Percentiles rank a stretch among this genome's conserved stretches.
These are phyloP conservation scores for Beris chalybata DNA, from an alignment of 2,888 invertebrate species.

Conservation along the genomic window DNA sequence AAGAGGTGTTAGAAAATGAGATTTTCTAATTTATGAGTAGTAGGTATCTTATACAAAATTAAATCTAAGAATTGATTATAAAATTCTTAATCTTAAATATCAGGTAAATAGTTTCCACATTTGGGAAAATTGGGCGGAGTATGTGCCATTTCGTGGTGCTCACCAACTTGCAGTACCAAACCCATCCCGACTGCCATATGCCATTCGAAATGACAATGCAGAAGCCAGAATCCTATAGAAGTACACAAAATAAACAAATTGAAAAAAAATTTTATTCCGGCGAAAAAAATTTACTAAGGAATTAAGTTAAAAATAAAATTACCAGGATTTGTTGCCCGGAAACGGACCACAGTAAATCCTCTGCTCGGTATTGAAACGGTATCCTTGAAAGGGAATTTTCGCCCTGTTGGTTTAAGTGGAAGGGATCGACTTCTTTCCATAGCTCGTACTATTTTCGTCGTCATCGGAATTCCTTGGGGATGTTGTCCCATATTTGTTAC, in stretches of 20 bases:
- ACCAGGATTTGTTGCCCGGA: constrained; percentile 48
- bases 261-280: neutral
- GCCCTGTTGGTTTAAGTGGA: neutral
- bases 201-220: constrained; percentile 50
- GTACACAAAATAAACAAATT: neutral
- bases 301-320: neutral
- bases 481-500: constrained; percentile 47
- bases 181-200: constrained; percentile 48
- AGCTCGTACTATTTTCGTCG: constrained; percentile 42
- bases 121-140: constrained; percentile 73
- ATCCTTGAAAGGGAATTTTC: constrained; percentile 48
- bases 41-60: too few relatives aligned
- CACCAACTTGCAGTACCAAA: constrained; percentile 54
- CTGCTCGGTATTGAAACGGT: constrained; percentile 49
- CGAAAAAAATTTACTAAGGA: too few relatives aligned
- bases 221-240: constrained; percentile 45
- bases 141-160: constrained; percentile 64
- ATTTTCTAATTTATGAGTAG: too few relatives aligned
- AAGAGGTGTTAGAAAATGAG: too few relatives aligned
- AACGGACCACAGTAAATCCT: constrained; percentile 49
- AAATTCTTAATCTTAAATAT: too few relatives aligned
- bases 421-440: constrained; percentile 1
- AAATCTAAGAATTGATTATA: too few relatives aligned
- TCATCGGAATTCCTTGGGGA: constrained; percentile 42
- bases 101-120: constrained; percentile 70